phyloP scores from a whole-genome alignment of 1,140 invertebrate genomes.

The Zeugodacus cucurbitae region DNA sequence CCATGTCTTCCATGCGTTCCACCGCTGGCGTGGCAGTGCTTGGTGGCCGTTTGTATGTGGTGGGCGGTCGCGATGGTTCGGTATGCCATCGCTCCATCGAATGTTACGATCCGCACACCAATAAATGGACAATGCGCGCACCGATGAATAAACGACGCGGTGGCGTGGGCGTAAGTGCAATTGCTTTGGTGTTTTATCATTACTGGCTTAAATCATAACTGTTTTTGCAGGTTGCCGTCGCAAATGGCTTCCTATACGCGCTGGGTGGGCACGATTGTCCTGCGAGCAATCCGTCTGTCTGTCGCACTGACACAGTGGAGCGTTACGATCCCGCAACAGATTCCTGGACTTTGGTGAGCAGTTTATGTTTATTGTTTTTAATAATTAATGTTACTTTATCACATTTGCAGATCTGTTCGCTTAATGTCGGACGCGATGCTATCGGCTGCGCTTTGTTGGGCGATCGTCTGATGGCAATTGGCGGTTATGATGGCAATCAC shows the following conservation, averaged over 20 bases:
- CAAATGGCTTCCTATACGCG: slow-evolving; percentile 85
- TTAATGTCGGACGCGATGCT: slow-evolving; percentile 88
- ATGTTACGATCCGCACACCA: slow-evolving; percentile 90
- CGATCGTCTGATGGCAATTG: slow-evolving; percentile 88
- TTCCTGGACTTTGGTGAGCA: slow-evolving; percentile 84
- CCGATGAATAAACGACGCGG: slow-evolving; percentile 90
- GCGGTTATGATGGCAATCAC: slow-evolving; percentile 95
- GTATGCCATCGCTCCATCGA: slow-evolving; percentile 92
- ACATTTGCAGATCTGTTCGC: slow-evolving; percentile 72
- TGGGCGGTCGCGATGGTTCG: slow-evolving; percentile 92
- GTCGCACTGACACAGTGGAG: slow-evolving; percentile 91
- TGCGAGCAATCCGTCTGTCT: slow-evolving; percentile 83
- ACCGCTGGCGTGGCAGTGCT: slow-evolving; percentile 91
- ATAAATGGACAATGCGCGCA: slow-evolving; percentile 88
- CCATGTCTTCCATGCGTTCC: slow-evolving; percentile 87
- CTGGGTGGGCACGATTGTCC: slow-evolving; percentile 91
- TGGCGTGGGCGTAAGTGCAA: slow-evolving; percentile 78
- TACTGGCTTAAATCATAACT: not conserved
- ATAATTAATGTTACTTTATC: not conserved
- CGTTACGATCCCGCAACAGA: slow-evolving; percentile 84
- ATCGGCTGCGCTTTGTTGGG: slow-evolving; percentile 92
- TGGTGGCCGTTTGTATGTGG: slow-evolving; percentile 87
- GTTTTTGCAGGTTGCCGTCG: slow-evolving; percentile 73
- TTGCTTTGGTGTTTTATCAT: not conserved
- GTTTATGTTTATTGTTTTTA: not conserved